Evolutionary conservation across 2,113 vertebrate genomes (phyloP), one percentile per base, ranked within the genome.

Genomic region (Nesospiza acunhae): DNA sequence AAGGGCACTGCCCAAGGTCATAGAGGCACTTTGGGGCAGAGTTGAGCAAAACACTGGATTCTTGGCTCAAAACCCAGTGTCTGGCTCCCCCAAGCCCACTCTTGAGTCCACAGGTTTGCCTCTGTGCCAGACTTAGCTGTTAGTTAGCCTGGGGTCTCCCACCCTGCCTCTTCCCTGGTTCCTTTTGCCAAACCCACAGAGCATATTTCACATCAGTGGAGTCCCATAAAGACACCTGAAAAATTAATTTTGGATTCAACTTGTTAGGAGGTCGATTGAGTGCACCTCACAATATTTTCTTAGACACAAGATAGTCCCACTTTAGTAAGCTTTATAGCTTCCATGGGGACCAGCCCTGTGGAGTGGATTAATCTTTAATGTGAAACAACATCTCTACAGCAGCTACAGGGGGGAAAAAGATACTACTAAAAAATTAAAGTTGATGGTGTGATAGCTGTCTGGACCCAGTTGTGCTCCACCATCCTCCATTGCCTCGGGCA

Each of bases 381-480:
- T 4, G 74, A 84, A 96, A 96, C 91, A 97, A 67, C 91, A 94
- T 96, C 95, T 92, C 92, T 84, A 82, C 49, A 94, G 89, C 91
- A 97, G 90, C 93, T 94, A 84, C 76, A 66, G 93, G 95, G 87
- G 76, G 94, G 56, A 67, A 94, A 94, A 90, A 90, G 96, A 96
- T 88, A 91, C 94, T 95, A 89, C 88, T 97, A 84, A 97, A 97
- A 97, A 95, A 97, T 96, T 96, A 85, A 97, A 95, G 85, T 62
- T 84, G 89, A 78, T 95, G 70, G 44, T 93, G 87, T 93, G 90
- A 84, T 97, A 94, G 89, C 60, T 84, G 60, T 90, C 87, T 88
- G 82, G 72, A 77, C 73, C 77, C 84, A 95, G 44, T 73, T 81
- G 86, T 20, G 30, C 59, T 96, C 53, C 79, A 46, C 73, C 88